phyloP scores from a whole-genome alignment of 2,113 vertebrate genomes.

The Hystrix brachyura region DNA sequence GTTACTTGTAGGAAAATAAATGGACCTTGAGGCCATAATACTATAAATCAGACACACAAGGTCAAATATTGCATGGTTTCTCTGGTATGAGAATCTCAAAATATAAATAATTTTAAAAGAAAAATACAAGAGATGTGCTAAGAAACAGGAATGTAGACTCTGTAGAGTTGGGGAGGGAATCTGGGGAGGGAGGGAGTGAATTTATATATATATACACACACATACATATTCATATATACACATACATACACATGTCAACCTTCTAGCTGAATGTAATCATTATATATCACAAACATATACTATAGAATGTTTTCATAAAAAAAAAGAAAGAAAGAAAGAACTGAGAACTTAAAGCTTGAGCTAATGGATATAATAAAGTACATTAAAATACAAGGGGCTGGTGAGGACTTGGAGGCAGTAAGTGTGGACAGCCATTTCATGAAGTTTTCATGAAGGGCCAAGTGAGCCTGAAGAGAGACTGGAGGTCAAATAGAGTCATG shows the following conservation, averaged over 20 bases:
- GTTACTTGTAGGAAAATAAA: background rate
- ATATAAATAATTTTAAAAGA: background rate
- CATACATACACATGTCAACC: too few relatives aligned
- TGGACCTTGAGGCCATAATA: background rate
- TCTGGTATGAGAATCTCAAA: background rate
- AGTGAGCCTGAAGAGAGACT: background rate
- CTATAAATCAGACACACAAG: background rate
- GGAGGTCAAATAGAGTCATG: background rate
- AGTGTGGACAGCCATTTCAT: background rate
- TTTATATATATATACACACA: background rate
- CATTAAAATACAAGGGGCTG: background rate
- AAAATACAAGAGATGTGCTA: background rate
- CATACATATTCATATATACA: too few relatives aligned
- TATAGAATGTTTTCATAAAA: background rate
- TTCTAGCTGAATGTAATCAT: background rate
- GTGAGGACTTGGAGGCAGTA: background rate
- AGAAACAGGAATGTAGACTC: background rate
- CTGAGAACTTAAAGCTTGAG: constrained; percentile 22
- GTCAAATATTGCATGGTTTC: background rate
- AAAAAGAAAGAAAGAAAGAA: background rate
- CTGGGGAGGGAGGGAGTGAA: background rate
- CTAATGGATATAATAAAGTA: background rate
- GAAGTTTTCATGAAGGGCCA: background rate
- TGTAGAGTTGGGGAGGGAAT: background rate
- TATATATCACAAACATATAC: background rate